Percentiles rank a stretch among this genome's conserved stretches.
Evolutionary conservation across 2,888 invertebrate species (phyloP).

Genomic region (Dysmachus trigonus): DNA sequence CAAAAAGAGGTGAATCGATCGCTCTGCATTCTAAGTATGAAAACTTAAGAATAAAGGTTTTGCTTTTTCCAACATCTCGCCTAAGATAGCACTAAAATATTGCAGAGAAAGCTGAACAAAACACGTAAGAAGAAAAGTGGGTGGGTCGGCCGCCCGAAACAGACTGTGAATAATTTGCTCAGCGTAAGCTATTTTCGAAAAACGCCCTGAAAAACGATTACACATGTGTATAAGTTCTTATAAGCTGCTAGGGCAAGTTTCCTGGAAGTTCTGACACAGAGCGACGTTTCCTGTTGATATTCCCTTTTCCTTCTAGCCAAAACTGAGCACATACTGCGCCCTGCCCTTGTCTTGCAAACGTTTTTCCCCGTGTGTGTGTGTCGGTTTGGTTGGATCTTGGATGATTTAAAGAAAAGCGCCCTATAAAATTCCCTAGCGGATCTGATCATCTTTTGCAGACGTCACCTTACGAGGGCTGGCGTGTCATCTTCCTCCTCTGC

Average conservation of each 20-base stretch:
- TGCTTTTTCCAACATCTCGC: background rate
- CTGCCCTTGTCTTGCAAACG: background rate
- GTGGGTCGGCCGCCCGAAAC: background rate
- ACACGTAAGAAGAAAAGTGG: background rate
- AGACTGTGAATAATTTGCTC: slow-evolving; percentile 21
- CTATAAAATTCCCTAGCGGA: background rate
- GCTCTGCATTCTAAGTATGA: background rate
- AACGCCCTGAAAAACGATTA: background rate
- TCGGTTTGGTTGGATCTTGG: background rate
- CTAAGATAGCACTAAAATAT: background rate
- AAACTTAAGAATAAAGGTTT: background rate
- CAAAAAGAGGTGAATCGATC: background rate
- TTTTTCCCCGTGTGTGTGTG: background rate
- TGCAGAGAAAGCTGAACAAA: slow-evolving; percentile 1
- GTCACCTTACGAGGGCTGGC: background rate
- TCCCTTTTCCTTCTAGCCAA: slow-evolving; percentile 5
- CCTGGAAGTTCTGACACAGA: slow-evolving; percentile 14
- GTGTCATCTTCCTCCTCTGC: background rate
- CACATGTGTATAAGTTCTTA: slow-evolving; percentile 15
- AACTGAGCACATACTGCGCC: background rate
- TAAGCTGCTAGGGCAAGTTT: background rate
- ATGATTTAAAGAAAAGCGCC: slow-evolving; percentile 10
- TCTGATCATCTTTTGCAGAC: slow-evolving; percentile 23
- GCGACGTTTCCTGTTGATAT: slow-evolving; percentile 36
- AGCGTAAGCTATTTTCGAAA: slow-evolving; percentile 3